Conservation (phyloP, 2,888 invertebrate species). For the Tholera decimalis region DNA sequence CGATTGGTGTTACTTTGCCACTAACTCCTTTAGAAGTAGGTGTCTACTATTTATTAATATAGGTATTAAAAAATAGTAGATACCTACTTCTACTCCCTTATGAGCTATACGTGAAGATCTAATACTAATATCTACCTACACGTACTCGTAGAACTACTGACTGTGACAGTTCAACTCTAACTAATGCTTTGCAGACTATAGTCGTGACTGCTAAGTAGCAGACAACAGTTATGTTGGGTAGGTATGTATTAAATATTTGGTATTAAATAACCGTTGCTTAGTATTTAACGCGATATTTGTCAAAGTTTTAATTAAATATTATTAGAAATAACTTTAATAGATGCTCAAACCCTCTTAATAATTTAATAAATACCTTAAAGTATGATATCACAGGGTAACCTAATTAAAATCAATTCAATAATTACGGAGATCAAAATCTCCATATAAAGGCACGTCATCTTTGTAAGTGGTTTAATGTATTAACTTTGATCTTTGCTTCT, state of each 20-base stretch:
- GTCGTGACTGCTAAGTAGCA: slow-evolving; percentile 31
- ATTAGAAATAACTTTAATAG: slow-evolving; percentile 7
- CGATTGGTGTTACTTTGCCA: no score
- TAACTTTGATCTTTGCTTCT: slow-evolving; percentile 59
- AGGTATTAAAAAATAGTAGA: no score
- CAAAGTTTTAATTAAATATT: slow-evolving; percentile 18
- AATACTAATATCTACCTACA: slow-evolving; percentile 37
- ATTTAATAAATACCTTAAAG: slow-evolving; percentile 31
- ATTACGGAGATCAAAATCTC: slow-evolving; percentile 50
- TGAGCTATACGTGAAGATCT: slow-evolving; percentile 19
- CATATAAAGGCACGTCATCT: slow-evolving; percentile 51
- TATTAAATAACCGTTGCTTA: neutral
- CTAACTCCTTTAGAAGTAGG: no score
- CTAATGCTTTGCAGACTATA: slow-evolving; percentile 48
- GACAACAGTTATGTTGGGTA: neutral
- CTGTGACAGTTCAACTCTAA: slow-evolving; percentile 51
- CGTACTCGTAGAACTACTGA: slow-evolving; percentile 24
- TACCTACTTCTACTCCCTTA: no score
- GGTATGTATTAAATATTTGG: no score
- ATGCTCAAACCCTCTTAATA: slow-evolving; percentile 11
- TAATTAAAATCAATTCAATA: slow-evolving; percentile 63
- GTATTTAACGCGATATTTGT: neutral
- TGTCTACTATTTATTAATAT: no score
- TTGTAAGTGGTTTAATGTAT: slow-evolving; percentile 65
- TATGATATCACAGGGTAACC: slow-evolving; percentile 49